Evolutionary conservation across 2,888 invertebrate species (phyloP), one percentile per base, ranked within the genome.

Genomic region (Epicampocera succincta): DNA sequence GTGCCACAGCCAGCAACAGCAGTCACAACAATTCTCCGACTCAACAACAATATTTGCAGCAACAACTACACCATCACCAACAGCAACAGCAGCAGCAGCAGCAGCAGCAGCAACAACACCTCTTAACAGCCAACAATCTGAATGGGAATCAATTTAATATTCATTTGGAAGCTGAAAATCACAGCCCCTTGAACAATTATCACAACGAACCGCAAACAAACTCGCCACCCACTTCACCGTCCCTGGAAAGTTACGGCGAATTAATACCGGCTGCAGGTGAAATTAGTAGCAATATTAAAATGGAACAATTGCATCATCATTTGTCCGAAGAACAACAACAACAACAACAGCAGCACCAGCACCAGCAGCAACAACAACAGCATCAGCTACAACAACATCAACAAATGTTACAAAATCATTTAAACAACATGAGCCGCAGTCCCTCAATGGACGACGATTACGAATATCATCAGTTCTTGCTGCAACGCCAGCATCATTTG

Each of bases 401-500:
- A 19, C 84, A 86, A 15, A 85, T 87, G 21, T 85, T 87, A n/a
- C 87, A 87, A 17, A 85, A 85, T 12, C 87, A 88, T 71, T 84
- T 87, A 48, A 60, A 72, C 38, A 80, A 86, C 73, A 85, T 89
- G 29, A 90, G 87, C 72, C 89, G 91, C 12, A 89, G 89, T 75
- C 86, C 89, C 8, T 90, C 91, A 0, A 84, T 90, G 72, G 91
- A 91, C 42, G 91, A 89, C 40, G 89, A 90, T 5, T 89, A 89
- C 40, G 89, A 82, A 40, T 82, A 90, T 50, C 80, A 87, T 65
- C 83, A 78, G 46, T 66, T 82, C 46, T 42, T 83, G n/a, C 84
- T 86, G 29, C 87, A 87, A 8, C 87, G 85, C 9, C 85, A 85
- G 12, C 86, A 84, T 54, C 84, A 83, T 40, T 50, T 84, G 19